These are phyloP conservation scores for Zygaena filipendulae DNA, from an alignment of 2,888 invertebrate species.

Conservation along the genomic window DNA sequence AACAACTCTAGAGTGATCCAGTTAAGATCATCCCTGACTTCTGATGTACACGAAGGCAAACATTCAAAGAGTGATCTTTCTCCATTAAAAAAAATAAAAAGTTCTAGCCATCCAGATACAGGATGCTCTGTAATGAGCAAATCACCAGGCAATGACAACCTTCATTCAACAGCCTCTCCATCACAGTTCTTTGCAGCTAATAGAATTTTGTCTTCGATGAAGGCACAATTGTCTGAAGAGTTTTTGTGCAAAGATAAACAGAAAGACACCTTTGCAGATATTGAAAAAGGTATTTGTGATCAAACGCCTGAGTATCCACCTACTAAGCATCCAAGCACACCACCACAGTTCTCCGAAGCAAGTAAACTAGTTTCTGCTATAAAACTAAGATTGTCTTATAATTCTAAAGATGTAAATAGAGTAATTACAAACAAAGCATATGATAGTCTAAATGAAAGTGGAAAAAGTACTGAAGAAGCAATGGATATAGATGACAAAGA, in stretches of 20 bases:
- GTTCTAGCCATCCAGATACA: conserved; percentile 32
- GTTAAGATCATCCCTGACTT: conserved; percentile 29
- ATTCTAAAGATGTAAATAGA: conserved; percentile 28
- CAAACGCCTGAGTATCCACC: conserved; percentile 51
- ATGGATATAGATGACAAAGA: background rate
- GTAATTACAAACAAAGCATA: too few species aligned
- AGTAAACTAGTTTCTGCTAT: conserved; percentile 54
- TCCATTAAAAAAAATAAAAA: conserved; percentile 21
- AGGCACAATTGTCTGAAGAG: conserved; percentile 53
- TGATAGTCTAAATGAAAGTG: conserved; percentile 20
- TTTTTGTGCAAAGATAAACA: conserved; percentile 37
- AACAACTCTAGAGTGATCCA: too few species aligned
- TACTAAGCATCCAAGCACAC: conserved; percentile 52
- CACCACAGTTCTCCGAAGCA: conserved; percentile 58
- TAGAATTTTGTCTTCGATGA: conserved; percentile 57
- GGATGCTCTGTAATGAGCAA: conserved; percentile 27
- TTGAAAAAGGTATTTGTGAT: conserved; percentile 51
- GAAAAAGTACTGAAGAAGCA: conserved; percentile 1
- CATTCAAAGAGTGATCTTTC: conserved; percentile 18
- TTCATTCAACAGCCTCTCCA: conserved; percentile 43
- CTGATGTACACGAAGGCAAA: conserved; percentile 28
- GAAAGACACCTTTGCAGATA: conserved; percentile 54
- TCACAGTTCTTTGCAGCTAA: conserved; percentile 58
- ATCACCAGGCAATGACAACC: conserved; percentile 43
- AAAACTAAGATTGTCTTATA: conserved; percentile 47